Evolutionary conservation across 2,888 invertebrate genomes (phyloP).

Genomic region (Nowickia ferox): DNA sequence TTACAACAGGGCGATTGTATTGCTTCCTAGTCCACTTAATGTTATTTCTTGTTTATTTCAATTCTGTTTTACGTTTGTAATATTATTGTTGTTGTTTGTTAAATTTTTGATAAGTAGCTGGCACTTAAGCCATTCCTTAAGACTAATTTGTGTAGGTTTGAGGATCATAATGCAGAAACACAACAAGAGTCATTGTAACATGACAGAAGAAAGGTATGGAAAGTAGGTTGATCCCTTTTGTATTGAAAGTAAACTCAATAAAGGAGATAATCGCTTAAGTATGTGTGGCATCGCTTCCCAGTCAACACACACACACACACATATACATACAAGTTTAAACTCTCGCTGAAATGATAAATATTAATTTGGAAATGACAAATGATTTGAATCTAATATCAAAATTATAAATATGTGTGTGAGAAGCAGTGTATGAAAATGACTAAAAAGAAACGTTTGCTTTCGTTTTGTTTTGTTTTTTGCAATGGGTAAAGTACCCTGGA

Average conservation of each 20-base stretch:
- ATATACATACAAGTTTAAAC: too few relatives aligned
- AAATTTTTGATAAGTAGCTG: constrained; percentile 38
- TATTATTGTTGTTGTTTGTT: constrained; percentile 33
- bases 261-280: neutral
- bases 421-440: too few relatives aligned
- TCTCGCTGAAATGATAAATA: too few relatives aligned
- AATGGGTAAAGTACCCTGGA: too few relatives aligned
- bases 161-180: constrained; percentile 55
- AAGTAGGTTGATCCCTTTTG: constrained; percentile 76
- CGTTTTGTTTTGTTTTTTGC: too few relatives aligned
- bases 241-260: constrained; percentile 54
- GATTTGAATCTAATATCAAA: too few relatives aligned
- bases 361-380: too few relatives aligned
- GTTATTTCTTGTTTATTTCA: constrained; percentile 31
- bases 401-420: neutral
- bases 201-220: constrained; percentile 73
- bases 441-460: too few relatives aligned
- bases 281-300: neutral
- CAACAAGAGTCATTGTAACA: constrained; percentile 42
- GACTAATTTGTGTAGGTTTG: constrained; percentile 51
- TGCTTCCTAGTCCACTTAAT: constrained; percentile 50
- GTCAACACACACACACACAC: too few relatives aligned
- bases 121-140: constrained; percentile 56
- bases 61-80: constrained; percentile 24
- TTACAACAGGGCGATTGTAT: constrained; percentile 37